Conservation (phyloP, 2,888 invertebrate species). For the Caenorhabditis sinica region DNA sequence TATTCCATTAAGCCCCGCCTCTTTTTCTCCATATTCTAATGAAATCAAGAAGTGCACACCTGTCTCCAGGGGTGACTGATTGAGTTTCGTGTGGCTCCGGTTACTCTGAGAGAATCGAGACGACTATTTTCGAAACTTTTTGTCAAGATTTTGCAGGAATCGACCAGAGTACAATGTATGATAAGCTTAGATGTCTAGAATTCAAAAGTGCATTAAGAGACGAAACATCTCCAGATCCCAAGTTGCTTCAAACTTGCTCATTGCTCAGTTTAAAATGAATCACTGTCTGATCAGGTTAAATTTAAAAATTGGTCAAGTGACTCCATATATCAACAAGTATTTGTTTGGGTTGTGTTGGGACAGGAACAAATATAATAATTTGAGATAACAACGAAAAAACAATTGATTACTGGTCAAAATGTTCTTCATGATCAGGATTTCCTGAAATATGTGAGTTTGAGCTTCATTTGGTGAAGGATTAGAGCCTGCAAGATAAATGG, state of each 20-base stretch:
- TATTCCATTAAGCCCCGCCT: conserved; percentile 14
- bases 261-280: background rate
- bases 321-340: too few relatives aligned
- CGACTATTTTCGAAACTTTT: conserved; percentile 39
- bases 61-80: conserved; percentile 37
- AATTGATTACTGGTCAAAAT: too few relatives aligned
- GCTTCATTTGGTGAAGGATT: conserved; percentile 58
- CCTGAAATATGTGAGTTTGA: too few relatives aligned
- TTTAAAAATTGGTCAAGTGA: too few relatives aligned
- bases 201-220: background rate
- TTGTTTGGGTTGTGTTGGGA: too few relatives aligned
- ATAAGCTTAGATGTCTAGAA: too few relatives aligned
- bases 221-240: too few relatives aligned
- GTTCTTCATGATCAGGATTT: too few relatives aligned
- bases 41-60: conserved; percentile 46
- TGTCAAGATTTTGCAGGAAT: conserved; percentile 12
- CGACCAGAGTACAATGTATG: too few relatives aligned
- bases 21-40: background rate
- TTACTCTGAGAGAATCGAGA: conserved; percentile 6
- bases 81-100: background rate
- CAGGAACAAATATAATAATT: too few relatives aligned
- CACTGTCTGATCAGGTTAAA: too few relatives aligned
- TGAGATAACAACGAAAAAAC: too few relatives aligned
- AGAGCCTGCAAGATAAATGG: conserved; percentile 27
- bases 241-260: background rate